Conservation (phyloP, 2,888 invertebrate species). For the Lissocephala sabroskyi region DNA sequence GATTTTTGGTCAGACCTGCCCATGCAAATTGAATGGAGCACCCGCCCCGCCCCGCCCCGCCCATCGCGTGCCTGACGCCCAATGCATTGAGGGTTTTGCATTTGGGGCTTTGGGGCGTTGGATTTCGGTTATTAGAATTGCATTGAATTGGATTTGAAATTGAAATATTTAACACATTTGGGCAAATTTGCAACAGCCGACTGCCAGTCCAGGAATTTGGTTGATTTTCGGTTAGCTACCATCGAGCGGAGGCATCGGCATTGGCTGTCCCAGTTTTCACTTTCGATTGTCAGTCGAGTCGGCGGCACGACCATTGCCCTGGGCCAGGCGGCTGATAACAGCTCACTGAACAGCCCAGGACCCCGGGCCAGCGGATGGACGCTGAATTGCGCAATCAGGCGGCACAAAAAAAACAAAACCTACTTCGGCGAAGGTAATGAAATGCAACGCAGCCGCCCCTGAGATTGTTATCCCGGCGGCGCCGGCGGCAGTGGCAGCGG, state of each 20-base stretch:
- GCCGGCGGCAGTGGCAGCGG: not conserved
- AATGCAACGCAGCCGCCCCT: conserved; percentile 2
- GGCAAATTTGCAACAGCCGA: conserved; percentile 9
- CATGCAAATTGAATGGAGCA: too few relatives aligned
- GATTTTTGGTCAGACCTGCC: too few relatives aligned
- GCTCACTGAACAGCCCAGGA: conserved; percentile 42
- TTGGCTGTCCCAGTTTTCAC: too few relatives aligned
- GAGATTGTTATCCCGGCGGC: not conserved
- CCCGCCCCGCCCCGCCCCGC: too few relatives aligned
- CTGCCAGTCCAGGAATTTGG: not conserved
- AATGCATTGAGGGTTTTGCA: too few relatives aligned
- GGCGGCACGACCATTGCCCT: too few relatives aligned
- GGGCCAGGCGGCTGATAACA: conserved; percentile 21
- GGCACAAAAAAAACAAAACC: conserved; percentile 19
- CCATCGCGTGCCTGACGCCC: too few relatives aligned
- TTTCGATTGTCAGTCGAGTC: not conserved
- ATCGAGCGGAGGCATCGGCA: too few relatives aligned
- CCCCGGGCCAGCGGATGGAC: too few relatives aligned
- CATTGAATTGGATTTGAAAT: conserved; percentile 57
- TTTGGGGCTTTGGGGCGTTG: conserved; percentile 4
- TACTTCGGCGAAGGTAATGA: conserved; percentile 12
- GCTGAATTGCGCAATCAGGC: conserved; percentile 64
- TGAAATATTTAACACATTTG: conserved; percentile 54
- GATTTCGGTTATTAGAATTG: conserved; percentile 44
- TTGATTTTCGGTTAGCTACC: too few relatives aligned